phyloP scores from a whole-genome alignment of 2,888 invertebrate species.

The Micoletzkya japonica region DNA sequence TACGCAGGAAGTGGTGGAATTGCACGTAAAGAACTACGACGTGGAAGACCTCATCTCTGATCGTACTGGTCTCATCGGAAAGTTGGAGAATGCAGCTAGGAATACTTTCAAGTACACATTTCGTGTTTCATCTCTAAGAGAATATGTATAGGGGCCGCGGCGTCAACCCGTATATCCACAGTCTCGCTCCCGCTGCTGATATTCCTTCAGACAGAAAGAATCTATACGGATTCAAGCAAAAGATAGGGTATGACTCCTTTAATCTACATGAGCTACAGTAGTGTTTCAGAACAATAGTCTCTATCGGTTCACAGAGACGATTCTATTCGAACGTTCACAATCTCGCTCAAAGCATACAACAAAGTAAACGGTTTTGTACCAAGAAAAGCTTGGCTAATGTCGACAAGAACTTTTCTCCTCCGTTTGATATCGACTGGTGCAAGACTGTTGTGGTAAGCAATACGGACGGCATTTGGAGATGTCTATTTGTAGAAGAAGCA shows the following conservation, averaged over 20 bases:
- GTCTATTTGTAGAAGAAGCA: slow-evolving; percentile 4
- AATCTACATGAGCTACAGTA: neutral
- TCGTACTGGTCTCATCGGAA: slow-evolving; percentile 41
- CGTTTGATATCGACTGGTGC: slow-evolving; percentile 60
- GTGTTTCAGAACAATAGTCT: slow-evolving; percentile 34
- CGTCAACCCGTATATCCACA: slow-evolving; percentile 59
- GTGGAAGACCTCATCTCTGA: slow-evolving; percentile 56
- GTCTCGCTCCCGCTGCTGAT: slow-evolving; percentile 40
- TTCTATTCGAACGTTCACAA: slow-evolving; percentile 41
- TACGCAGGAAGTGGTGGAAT: slow-evolving; percentile 52
- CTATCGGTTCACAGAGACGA: slow-evolving; percentile 43
- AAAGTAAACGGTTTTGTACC: neutral
- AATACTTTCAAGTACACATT: slow-evolving; percentile 37
- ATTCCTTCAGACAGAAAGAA: slow-evolving; percentile 35
- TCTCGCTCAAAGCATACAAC: slow-evolving; percentile 32
- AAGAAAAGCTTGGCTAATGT: slow-evolving; percentile 1
- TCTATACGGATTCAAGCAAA: no score
- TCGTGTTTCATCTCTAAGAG: slow-evolving; percentile 1
- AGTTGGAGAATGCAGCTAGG: slow-evolving; percentile 40
- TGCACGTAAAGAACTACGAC: slow-evolving; percentile 52
- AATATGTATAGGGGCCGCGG: slow-evolving; percentile 53
- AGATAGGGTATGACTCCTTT: neutral
- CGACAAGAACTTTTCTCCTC: slow-evolving; percentile 44
- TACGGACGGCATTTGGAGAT: neutral
- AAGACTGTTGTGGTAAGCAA: slow-evolving; percentile 48